phyloP scores from a whole-genome alignment of 2,888 invertebrate species.

The Philopedon plagiatum region DNA sequence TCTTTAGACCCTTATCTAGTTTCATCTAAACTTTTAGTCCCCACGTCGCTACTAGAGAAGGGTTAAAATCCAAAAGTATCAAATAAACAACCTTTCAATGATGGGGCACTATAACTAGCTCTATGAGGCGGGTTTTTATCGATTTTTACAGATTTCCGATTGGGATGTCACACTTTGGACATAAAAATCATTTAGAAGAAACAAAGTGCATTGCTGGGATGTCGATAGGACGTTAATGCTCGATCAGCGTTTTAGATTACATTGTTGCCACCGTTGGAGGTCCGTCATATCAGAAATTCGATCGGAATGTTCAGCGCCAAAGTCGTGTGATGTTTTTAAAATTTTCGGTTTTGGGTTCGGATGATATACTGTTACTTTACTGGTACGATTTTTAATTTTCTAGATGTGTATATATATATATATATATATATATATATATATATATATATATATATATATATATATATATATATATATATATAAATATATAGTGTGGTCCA shows the following conservation, averaged over 20 bases:
- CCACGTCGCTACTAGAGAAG: constrained; percentile 35
- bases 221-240: constrained; percentile 44
- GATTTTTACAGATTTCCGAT: constrained; percentile 30
- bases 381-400: too few relatives aligned
- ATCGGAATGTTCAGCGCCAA: constrained; percentile 32
- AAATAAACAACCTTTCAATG: constrained; percentile 2
- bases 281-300: constrained; percentile 49
- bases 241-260: constrained; percentile 47
- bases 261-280: constrained; percentile 39
- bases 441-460: too few relatives aligned
- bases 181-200: constrained; percentile 37
- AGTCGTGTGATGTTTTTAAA: constrained; percentile 32
- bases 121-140: constrained; percentile 4
- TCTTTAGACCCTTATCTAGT: constrained; percentile 15
- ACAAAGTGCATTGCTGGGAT: constrained; percentile 40
- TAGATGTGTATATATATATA: too few relatives aligned
- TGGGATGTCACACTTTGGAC: constrained; percentile 44
- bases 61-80: constrained; percentile 42
- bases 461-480: too few relatives aligned
- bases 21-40: constrained; percentile 7
- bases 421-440: too few relatives aligned
- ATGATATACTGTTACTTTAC: too few relatives aligned
- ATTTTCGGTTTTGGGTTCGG: not conserved
- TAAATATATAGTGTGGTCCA: too few relatives aligned
- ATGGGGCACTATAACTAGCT: constrained; percentile 9